Percentiles rank a stretch among this genome's conserved stretches.
phyloP scores from a whole-genome alignment of 2,797 vertebrate species.

The Acestrorhynchus altus region DNA sequence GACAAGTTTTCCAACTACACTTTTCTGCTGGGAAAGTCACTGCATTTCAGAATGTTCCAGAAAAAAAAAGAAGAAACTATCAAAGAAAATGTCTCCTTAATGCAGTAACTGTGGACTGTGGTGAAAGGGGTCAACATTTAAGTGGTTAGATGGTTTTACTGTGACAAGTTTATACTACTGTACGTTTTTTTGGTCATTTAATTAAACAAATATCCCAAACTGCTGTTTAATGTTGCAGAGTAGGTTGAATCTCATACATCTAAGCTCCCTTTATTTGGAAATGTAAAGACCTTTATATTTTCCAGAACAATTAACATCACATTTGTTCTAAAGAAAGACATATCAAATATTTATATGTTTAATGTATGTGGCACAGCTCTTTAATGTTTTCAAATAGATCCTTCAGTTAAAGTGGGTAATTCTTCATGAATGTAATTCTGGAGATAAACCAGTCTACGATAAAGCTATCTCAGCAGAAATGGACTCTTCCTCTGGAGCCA shows the following conservation, averaged over 20 bases:
- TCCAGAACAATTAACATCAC: background rate
- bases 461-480: slow-evolving; percentile 36
- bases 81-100: background rate
- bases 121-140: too few species aligned
- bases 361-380: background rate
- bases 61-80: background rate
- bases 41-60: background rate
- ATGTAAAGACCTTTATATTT: background rate
- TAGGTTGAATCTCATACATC: background rate
- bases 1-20: background rate
- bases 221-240: background rate
- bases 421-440: slow-evolving; percentile 19
- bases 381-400: background rate
- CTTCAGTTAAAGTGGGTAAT: slow-evolving; percentile 15
- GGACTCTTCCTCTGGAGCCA: slow-evolving; percentile 25
- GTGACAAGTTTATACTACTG: background rate
- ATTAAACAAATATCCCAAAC: background rate
- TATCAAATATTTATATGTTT: slow-evolving; percentile 2
- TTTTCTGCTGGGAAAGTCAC: background rate
- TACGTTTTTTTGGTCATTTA: background rate
- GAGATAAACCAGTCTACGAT: slow-evolving; percentile 13
- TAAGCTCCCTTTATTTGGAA: background rate
- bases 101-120: background rate
- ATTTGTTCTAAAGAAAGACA: background rate
- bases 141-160: too few species aligned